Percentiles rank a stretch among this genome's conserved stretches.
Conservation (phyloP, 2,113 vertebrate genomes). For the Toxotes chatareus region DNA sequence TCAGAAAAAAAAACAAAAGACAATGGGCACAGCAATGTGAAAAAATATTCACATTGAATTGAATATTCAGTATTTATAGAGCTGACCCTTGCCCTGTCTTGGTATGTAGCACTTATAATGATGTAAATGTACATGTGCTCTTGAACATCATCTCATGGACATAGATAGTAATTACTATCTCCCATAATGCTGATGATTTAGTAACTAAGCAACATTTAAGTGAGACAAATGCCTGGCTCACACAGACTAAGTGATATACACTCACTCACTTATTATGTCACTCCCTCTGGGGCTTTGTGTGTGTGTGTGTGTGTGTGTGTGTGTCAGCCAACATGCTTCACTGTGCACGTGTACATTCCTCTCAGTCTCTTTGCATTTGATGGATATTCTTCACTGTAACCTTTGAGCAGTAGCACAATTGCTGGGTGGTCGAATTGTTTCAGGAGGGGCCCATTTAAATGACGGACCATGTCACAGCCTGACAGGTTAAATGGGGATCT, state of each 20-base stretch:
- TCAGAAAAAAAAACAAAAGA: neutral
- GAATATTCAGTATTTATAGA: neutral
- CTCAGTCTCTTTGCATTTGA: constrained; percentile 52
- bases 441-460: constrained; percentile 64
- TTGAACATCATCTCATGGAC: neutral
- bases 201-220: constrained; percentile 33
- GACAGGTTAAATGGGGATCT: constrained; percentile 71
- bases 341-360: constrained; percentile 4
- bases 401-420: constrained; percentile 46
- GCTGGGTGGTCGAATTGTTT: constrained; percentile 42
- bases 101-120: neutral
- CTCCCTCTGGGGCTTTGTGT: constrained; percentile 8
- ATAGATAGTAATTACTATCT: constrained; percentile 17
- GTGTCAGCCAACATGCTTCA: neutral
- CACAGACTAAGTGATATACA: constrained; percentile 37
- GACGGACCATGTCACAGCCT: constrained; percentile 55
- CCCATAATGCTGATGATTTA: constrained; percentile 26
- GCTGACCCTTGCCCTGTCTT: constrained; percentile 9
- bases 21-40: neutral
- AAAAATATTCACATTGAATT: neutral
- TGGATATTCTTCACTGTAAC: constrained; percentile 59
- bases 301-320: constrained; percentile 7
- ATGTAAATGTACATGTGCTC: neutral
- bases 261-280: constrained; percentile 32
- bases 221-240: constrained; percentile 51